Percentiles rank a stretch among this genome's conserved stretches.
phyloP scores from a whole-genome alignment of 2,888 invertebrate genomes.

The Drosophila monieri region DNA sequence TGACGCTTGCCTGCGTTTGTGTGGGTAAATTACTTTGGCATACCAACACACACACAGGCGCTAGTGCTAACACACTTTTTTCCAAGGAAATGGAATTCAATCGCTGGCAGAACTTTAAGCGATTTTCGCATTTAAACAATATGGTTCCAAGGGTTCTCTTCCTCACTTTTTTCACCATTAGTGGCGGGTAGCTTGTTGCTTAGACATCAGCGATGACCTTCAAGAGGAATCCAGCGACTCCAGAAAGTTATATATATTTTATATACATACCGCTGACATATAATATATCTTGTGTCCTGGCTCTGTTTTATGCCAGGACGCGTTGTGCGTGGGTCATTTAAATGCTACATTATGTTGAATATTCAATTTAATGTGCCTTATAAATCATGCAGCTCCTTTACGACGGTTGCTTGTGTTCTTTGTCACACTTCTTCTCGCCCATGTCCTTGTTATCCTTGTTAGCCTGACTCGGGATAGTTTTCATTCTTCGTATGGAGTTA shows the following conservation, averaged over 20 bases:
- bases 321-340: conserved; percentile 65
- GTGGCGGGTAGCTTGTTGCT: conserved; percentile 14
- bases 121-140: conserved; percentile 38
- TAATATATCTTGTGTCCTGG: conserved; percentile 4
- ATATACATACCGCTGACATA: conserved; percentile 7
- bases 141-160: conserved; percentile 2
- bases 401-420: conserved; percentile 24
- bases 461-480: neutral
- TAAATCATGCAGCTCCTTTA: conserved; percentile 73
- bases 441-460: conserved; percentile 2
- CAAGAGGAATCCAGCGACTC: conserved; percentile 7
- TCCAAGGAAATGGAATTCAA: conserved; percentile 41
- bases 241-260: conserved; percentile 11
- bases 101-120: conserved; percentile 46
- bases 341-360: conserved; percentile 77
- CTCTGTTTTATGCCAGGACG: conserved; percentile 22
- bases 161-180: conserved; percentile 1
- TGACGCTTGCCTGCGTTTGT: conserved; percentile 51
- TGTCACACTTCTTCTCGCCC: conserved; percentile 18
- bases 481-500: neutral
- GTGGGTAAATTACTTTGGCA: neutral
- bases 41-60: neutral
- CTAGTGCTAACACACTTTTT: conserved; percentile 35
- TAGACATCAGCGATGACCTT: conserved; percentile 16
- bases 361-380: conserved; percentile 76